These are phyloP conservation scores for Stichopus chloronotus DNA, from an alignment of 35 echinoderm and acorn worm genomes.

Conservation along the genomic window DNA sequence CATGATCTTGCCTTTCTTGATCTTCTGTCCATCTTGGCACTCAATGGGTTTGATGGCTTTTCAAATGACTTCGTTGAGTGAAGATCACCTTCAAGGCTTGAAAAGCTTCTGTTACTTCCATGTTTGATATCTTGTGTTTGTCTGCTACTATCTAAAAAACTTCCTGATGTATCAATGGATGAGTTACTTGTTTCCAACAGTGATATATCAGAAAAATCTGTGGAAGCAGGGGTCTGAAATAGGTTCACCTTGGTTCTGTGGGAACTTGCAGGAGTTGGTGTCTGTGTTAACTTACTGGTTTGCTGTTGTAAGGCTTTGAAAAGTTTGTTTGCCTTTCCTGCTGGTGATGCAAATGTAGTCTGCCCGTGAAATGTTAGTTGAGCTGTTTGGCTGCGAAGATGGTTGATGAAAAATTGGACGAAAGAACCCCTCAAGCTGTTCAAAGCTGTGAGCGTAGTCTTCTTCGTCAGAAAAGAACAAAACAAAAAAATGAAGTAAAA, in stretches of 20 bases:
- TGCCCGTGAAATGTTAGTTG: slow-evolving; percentile 34
- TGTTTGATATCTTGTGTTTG: slow-evolving; percentile 3
- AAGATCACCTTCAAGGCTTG: slow-evolving; percentile 4
- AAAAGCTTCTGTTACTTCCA: neutral
- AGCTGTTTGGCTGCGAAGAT: slow-evolving; percentile 28
- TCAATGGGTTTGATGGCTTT: neutral
- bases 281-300: neutral
- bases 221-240: slow-evolving; percentile 38
- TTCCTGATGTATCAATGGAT: neutral
- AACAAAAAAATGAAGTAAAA: neutral
- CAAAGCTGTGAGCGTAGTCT: neutral
- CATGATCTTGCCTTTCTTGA: neutral
- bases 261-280: neutral
- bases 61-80: neutral
- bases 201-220: slow-evolving; percentile 36
- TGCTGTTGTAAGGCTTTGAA: slow-evolving; percentile 1
- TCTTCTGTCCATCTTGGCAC: neutral
- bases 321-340: slow-evolving; percentile 24
- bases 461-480: neutral
- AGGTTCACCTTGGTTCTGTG: slow-evolving; percentile 3
- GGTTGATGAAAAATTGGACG: slow-evolving; percentile 36
- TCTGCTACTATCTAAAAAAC: neutral
- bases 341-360: slow-evolving; percentile 34
- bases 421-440: slow-evolving; percentile 18
- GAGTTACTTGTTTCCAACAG: slow-evolving; percentile 29